A percentile compares a stretch with the other conserved stretches of the same genome.
Conservation (phyloP, 2,113 vertebrate species). For the Dascyllus trimaculatus region DNA sequence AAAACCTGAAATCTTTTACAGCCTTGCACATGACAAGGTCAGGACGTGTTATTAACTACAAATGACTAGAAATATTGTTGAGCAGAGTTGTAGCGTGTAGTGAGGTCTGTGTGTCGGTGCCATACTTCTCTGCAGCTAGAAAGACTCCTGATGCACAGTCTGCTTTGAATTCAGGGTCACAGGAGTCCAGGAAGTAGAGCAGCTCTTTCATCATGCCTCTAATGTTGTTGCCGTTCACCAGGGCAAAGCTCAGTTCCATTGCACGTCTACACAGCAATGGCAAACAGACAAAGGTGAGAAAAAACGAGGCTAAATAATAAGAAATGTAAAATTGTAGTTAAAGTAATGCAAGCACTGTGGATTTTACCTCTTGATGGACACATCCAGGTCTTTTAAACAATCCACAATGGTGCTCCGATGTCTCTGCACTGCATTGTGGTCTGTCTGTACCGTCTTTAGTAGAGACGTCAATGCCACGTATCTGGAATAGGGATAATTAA, state of each 20-base stretch:
- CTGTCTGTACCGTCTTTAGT: conserved; percentile 98
- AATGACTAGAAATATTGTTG: conserved; percentile 5
- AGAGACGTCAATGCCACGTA: conserved; percentile 98
- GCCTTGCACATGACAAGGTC: background rate
- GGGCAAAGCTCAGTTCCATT: conserved; percentile 98
- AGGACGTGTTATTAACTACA: background rate
- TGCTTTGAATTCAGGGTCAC: conserved; percentile 99
- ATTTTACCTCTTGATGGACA: conserved; percentile 96
- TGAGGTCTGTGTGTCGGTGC: background rate
- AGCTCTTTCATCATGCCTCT: conserved; percentile 99
- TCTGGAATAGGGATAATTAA: conserved; percentile 75
- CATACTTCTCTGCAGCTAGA: conserved; percentile 98
- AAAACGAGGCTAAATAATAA: background rate
- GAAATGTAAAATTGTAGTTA: background rate
- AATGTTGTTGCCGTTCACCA: conserved; percentile 99
- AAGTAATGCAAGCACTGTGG: background rate
- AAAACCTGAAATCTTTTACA: conserved; percentile 2
- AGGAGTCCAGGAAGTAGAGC: conserved; percentile 98
- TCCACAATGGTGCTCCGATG: conserved; percentile 99
- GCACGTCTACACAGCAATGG: conserved; percentile 88
- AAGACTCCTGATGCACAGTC: conserved; percentile 99
- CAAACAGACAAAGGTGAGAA: conserved; percentile 14
- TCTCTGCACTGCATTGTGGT: conserved; percentile 98
- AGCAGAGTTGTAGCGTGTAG: background rate
- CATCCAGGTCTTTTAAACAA: conserved; percentile 98